Base-by-base conservation (phyloP, 2,797 vertebrate genomes). In the Parotocinclus haroldoi region DNA sequence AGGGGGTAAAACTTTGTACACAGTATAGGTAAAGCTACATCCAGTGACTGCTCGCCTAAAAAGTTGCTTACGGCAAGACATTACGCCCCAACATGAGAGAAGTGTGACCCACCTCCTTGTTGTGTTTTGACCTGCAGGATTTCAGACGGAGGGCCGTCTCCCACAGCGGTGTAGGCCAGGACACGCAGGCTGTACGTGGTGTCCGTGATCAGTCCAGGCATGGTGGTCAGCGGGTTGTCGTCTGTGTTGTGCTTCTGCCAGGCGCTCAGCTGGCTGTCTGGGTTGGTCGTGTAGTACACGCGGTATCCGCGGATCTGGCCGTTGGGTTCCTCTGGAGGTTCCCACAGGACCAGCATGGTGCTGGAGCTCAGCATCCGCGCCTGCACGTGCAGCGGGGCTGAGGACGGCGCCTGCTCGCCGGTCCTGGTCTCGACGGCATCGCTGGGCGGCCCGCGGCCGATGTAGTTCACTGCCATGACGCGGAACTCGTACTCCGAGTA, bases 331-430 rank as follows among this genome's bases (percentile, higher is more conserved):
- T 97, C 96, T 0, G 96, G 96, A 1, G 92, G 90, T 66, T 98
- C 93, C 96, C 96, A 99, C 75, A 96, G 94, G 5, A 99, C 93
- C 72, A 98, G 85, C 93, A 98, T 94, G 66, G 95, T 95, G 84
- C 90, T 95, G 79, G 94, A 89, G 0, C 93, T 96, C 73, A 99
- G 86, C 95, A 99, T 95, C 44, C 94, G 92, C 0, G 95, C 95
- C 81, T 95, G 93, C 1, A 98, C 88, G 0, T 91, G 92, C 61
- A 96, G 89, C 0, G 96, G 96, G 0, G 96, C 89, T 3, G 95
- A 96, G 1, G 96, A 98, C 6, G 96, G 96, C 0, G 94, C 95
- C 77, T 98, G 96, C 64, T 99, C 96, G 17, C 96, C 93, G 0
- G 96, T 99, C 17, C 92, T 91, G 0, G 95, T 93, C 66, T 91